phyloP scores from a whole-genome alignment of 2,888 invertebrate genomes.

The Cyrtodaria siliqua region DNA sequence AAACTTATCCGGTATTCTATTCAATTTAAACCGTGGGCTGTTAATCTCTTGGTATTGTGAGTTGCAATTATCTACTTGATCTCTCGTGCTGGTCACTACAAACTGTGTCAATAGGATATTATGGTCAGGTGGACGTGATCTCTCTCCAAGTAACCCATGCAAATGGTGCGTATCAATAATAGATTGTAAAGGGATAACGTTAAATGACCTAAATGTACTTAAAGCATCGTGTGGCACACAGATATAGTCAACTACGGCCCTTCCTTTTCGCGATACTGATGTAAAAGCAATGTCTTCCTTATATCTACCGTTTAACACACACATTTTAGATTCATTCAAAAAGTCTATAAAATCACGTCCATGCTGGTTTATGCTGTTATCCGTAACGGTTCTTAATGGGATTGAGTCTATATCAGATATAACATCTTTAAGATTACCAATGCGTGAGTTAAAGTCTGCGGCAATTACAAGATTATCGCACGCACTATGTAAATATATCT shows the following conservation, averaged over 20 bases:
- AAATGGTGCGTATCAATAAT: conserved; percentile 2
- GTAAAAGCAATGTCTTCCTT: no score
- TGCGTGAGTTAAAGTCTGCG: conserved; percentile 41
- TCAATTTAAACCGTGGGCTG: not conserved
- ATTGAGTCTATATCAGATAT: conserved; percentile 23
- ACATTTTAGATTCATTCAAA: conserved; percentile 25
- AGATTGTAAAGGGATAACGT: conserved; percentile 10
- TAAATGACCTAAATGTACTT: conserved; percentile 17
- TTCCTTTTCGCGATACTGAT: conserved; percentile 31
- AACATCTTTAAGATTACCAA: conserved; percentile 29
- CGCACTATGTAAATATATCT: conserved; percentile 31
- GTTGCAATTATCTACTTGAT: not conserved
- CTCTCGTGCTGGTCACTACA: conserved; percentile 1
- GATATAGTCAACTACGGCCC: conserved; percentile 36
- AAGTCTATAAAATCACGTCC: conserved; percentile 32
- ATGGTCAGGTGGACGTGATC: conserved; percentile 21
- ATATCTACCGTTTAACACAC: no score
- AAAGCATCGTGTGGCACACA: conserved; percentile 38
- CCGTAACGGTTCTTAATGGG: conserved; percentile 9
- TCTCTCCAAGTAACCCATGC: conserved; percentile 18
- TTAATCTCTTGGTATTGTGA: not conserved
- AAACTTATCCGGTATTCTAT: conserved; percentile 10
- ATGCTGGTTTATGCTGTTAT: conserved; percentile 26
- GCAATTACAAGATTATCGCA: conserved; percentile 20
- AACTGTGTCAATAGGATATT: not conserved